Conservation (phyloP, 2,797 vertebrate species). For the Denticeps clupeoides region DNA sequence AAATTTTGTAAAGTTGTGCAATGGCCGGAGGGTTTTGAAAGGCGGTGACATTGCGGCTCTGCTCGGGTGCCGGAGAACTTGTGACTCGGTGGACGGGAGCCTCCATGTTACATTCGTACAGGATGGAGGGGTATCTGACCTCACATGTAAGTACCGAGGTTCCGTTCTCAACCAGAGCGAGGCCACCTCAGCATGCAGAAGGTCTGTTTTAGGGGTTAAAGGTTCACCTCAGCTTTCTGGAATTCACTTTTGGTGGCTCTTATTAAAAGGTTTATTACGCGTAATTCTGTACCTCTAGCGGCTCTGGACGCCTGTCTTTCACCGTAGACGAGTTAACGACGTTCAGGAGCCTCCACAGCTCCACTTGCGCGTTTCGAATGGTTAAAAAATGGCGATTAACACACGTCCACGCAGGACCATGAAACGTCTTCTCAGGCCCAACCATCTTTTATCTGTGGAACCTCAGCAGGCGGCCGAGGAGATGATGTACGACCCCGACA, state of each 20-base stretch:
- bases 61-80: conserved; percentile 32
- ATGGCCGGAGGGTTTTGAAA: conserved; percentile 72
- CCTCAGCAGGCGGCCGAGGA: conserved; percentile 75
- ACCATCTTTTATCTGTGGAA: not conserved
- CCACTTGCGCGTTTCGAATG: too few relatives aligned
- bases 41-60: conserved; percentile 47
- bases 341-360: too few relatives aligned
- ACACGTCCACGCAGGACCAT: too few relatives aligned
- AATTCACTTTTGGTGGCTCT: too few relatives aligned
- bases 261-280: not conserved
- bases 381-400: not conserved
- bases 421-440: too few relatives aligned
- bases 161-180: not conserved
- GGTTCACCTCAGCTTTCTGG: too few relatives aligned
- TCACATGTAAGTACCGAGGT: conserved; percentile 78
- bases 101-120: conserved; percentile 96
- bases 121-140: conserved; percentile 98
- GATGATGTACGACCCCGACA: conserved; percentile 82
- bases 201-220: too few relatives aligned
- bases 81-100: conserved; percentile 36
- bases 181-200: not conserved
- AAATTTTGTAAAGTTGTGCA: conserved; percentile 72
- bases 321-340: too few relatives aligned
- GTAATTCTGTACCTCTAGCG: too few relatives aligned
- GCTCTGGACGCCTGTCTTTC: too few relatives aligned